phyloP scores from a whole-genome alignment of 2,888 invertebrate genomes.

The Metellina segmentata region DNA sequence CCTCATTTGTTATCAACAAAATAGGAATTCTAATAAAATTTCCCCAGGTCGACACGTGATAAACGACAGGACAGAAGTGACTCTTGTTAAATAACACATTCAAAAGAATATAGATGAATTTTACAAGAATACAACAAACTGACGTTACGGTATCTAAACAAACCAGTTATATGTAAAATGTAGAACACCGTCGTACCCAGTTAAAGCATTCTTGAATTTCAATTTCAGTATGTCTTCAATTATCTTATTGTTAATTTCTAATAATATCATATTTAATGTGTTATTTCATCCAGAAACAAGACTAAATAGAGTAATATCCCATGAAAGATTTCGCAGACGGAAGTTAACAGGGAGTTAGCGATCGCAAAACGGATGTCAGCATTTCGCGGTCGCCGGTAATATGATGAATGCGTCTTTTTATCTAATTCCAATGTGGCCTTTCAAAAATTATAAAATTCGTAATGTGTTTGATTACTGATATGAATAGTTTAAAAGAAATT shows the following conservation, averaged over 20 bases:
- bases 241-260: slow-evolving; percentile 99
- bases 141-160: not conserved
- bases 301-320: slow-evolving; percentile 28
- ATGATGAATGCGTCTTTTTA: too few species aligned
- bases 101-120: not conserved
- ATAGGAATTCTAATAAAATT: too few species aligned
- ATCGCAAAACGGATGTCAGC: slow-evolving; percentile 39
- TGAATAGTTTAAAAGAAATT: too few species aligned
- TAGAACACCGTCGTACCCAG: slow-evolving; percentile 88
- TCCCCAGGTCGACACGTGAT: too few species aligned
- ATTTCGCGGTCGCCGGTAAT: too few species aligned
- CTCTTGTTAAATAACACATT: not conserved
- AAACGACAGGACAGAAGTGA: too few species aligned
- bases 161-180: not conserved
- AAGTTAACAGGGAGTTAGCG: slow-evolving; percentile 73
- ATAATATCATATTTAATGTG: slow-evolving; percentile 89
- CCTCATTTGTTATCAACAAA: too few species aligned
- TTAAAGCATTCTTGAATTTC: slow-evolving; percentile 97
- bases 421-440: too few species aligned
- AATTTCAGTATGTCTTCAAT: slow-evolving; percentile 97
- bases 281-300: slow-evolving; percentile 53
- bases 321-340: slow-evolving; percentile 55
- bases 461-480: too few species aligned
- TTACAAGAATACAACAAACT: not conserved
- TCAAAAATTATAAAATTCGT: too few species aligned